Base-by-base conservation (phyloP, 1,140 invertebrate genomes). In the Drepana arcuata region DNA sequence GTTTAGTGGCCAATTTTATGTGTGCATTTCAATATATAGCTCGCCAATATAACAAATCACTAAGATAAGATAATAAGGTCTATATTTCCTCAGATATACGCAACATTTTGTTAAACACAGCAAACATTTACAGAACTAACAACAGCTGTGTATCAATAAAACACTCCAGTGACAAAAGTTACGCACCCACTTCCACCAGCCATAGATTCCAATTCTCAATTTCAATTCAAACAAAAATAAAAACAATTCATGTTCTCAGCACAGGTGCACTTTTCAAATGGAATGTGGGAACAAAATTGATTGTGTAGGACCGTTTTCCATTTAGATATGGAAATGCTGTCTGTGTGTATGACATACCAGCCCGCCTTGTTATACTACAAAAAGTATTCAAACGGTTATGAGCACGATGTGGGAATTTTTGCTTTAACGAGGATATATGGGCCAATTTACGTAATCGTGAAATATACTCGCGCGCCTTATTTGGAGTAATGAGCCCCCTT, bases 241-340 rank as follows among this genome's bases (percentile, higher is more conserved):
- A 64, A 63, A 70, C 55, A 65, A 55, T 52, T 48, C 51, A 60
- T 59, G 67, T 57, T 46, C 58, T 55, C 50, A 61, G 49, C 65
- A 58, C 70, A 74, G 71, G 70, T 74, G 70, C 69, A 74, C 52
- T 73, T 67, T 73, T 65, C 59, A 67, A 74, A 78, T 70, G 61
- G 69, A 66, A 75, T 75, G 67, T 65, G 59, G 55, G 67, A 54
- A 66, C 60, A 62, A 62, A 79, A 79, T 74, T 72, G 74, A 79
- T 79, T 75, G 66, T 73, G 60, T 61, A 62, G 66, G 62, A 53
- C 62, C 64, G 70, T 74, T 72, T 78, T 69, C 74, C 74, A 79
- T 79, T 79, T 79, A 79, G 69, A 79, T 79, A 79, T 79, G 74
- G 74, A 79, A 79, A 79, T 79, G 68, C 53, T 36, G 49, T 44